phyloP scores from a whole-genome alignment of 2,888 invertebrate species.

The Tetrapedia diversipes region DNA sequence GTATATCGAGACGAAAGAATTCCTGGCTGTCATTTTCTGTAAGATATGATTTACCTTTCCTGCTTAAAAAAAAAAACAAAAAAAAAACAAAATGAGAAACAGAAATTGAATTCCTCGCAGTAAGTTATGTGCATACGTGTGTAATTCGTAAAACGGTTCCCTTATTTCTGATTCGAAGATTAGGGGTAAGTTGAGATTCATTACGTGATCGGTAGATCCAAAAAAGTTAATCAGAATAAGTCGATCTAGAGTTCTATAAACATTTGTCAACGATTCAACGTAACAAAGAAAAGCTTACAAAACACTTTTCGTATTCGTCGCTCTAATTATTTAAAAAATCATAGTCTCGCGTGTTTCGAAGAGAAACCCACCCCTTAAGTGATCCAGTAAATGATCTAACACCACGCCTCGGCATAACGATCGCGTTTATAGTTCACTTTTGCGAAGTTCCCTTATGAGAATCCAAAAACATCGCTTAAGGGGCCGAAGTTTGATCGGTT shows the following conservation, averaged over 20 bases:
- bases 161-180: not conserved
- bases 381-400: not conserved
- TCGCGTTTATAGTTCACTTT: not conserved
- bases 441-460: not conserved
- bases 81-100: not conserved
- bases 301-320: not conserved
- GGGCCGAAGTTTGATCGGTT: not conserved
- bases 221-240: too few species aligned
- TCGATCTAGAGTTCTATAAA: not conserved
- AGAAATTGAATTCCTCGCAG: not conserved
- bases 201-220: not conserved
- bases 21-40: slow-evolving; percentile 96
- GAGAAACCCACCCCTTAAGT: not conserved
- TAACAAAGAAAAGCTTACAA: not conserved
- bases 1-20: slow-evolving; percentile 95
- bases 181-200: slow-evolving; percentile 25
- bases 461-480: not conserved
- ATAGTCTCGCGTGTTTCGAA: not conserved
- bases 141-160: not conserved
- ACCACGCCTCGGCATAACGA: not conserved
- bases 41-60: slow-evolving; percentile 82
- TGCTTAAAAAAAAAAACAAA: not conserved
- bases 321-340: not conserved
- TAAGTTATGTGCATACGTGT: too few species aligned
- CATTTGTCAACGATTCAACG: not conserved